phyloP scores from a whole-genome alignment of 1,140 invertebrate genomes.

The Bombus pascuorum region DNA sequence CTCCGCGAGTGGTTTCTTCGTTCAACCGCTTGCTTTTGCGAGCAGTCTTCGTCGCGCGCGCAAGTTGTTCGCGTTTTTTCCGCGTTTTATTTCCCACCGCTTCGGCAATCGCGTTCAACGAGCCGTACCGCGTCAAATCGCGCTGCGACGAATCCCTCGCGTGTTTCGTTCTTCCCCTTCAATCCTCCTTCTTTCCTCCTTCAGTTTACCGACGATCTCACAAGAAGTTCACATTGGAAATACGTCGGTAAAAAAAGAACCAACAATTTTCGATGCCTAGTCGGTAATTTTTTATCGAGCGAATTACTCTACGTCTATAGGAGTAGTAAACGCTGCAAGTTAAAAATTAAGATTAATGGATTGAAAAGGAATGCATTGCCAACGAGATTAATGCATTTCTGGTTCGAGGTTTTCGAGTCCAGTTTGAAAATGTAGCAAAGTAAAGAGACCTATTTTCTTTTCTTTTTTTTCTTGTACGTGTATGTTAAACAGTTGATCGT shows the following conservation, averaged over 20 bases:
- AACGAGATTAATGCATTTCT: background rate
- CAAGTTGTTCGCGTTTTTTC: slow-evolving; percentile 7
- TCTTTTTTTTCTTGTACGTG: background rate
- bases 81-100: slow-evolving; percentile 4
- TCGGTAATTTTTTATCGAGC: background rate
- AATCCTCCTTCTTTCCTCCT: background rate
- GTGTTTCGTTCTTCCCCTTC: background rate
- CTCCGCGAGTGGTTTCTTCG: slow-evolving; percentile 58
- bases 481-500: background rate
- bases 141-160: background rate
- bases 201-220: background rate
- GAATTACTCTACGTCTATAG: background rate
- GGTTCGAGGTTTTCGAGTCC: background rate
- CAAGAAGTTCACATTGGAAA: background rate
- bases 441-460: background rate
- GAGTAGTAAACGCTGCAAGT: background rate
- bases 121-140: background rate
- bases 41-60: slow-evolving; percentile 9
- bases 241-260: background rate
- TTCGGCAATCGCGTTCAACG: slow-evolving; percentile 19
- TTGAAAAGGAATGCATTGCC: background rate
- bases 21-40: slow-evolving; percentile 11
- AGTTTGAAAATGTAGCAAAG: background rate
- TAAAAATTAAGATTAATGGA: slow-evolving; percentile 11
- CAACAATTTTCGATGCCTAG: background rate